A percentile compares a stretch with the other conserved stretches of the same genome.
Conservation (phyloP, 2,113 vertebrate genomes). For the Tretioscincus oriximinensis region DNA sequence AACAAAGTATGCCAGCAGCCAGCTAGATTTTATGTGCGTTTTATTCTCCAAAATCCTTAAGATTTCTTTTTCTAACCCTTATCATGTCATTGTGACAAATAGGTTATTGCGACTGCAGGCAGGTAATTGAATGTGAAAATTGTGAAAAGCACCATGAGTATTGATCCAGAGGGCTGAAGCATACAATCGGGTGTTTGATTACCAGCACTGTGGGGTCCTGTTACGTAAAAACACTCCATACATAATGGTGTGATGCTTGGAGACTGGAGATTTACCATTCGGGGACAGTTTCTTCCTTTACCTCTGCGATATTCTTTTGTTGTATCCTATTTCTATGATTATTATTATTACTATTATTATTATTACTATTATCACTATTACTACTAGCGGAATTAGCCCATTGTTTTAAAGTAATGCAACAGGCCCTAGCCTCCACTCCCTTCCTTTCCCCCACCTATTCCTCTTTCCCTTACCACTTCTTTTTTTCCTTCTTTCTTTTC, state of each 20-base stretch:
- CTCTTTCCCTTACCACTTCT: too few relatives aligned
- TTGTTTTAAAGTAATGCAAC: too few relatives aligned
- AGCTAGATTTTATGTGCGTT: neutral
- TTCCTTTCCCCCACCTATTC: too few relatives aligned
- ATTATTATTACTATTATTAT: too few relatives aligned
- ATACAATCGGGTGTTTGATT: conserved; percentile 7
- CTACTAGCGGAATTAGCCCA: too few relatives aligned
- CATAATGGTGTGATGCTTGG: neutral
- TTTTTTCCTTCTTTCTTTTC: too few relatives aligned
- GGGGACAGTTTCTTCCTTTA: neutral
- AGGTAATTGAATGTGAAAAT: conserved; percentile 13
- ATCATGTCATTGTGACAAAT: neutral
- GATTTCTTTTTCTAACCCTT: neutral
- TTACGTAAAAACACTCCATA: conserved; percentile 10
- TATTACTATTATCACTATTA: too few relatives aligned
- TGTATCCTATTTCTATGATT: too few relatives aligned
- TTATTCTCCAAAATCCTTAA: neutral
- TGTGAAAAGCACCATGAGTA: neutral
- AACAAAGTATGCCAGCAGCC: neutral
- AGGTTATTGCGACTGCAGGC: conserved; percentile 3
- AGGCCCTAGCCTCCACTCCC: too few relatives aligned
- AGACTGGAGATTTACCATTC: neutral
- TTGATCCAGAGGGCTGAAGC: neutral
- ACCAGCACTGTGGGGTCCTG: neutral
- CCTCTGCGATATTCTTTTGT: neutral